Conservation (phyloP, 2,113 vertebrate genomes). For the Brevimyrus niger region DNA sequence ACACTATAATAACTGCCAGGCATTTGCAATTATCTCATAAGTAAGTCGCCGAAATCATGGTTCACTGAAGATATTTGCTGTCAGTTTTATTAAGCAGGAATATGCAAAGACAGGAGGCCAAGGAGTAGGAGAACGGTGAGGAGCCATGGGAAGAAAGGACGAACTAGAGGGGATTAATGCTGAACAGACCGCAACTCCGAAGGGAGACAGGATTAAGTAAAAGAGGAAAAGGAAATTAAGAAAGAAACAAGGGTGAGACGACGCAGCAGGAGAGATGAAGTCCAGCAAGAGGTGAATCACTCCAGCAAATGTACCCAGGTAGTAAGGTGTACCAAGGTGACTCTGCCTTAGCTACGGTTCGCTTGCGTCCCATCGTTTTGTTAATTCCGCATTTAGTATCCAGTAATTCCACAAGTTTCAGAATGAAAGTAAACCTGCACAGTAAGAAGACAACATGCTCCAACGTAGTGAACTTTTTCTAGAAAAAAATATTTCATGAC, state of each 20-base stretch:
- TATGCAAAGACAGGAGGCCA: not conserved
- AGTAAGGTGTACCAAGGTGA: not conserved
- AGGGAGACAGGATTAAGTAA: conserved; percentile 16
- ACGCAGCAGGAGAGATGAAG: not conserved
- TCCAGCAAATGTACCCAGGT: not conserved
- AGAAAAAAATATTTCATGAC: not conserved
- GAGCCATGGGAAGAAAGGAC: not conserved
- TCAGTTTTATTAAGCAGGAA: not conserved
- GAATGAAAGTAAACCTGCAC: not conserved
- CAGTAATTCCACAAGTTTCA: not conserved
- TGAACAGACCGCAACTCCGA: conserved; percentile 6
- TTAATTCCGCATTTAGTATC: not conserved
- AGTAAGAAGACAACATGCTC: not conserved
- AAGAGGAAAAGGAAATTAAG: conserved; percentile 1
- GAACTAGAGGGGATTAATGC: conserved; percentile 7
- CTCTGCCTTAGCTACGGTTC: not conserved
- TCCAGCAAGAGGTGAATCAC: not conserved
- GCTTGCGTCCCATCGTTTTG: not conserved
- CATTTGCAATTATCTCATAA: not conserved
- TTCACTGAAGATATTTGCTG: conserved; percentile 3
- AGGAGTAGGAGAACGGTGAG: not conserved
- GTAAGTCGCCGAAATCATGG: not conserved
- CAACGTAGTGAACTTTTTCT: not conserved
- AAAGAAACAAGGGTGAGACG: not conserved
- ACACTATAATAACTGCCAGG: not conserved